Base-by-base conservation (phyloP, 2,888 invertebrate genomes). In the Cordilura impudica region DNA sequence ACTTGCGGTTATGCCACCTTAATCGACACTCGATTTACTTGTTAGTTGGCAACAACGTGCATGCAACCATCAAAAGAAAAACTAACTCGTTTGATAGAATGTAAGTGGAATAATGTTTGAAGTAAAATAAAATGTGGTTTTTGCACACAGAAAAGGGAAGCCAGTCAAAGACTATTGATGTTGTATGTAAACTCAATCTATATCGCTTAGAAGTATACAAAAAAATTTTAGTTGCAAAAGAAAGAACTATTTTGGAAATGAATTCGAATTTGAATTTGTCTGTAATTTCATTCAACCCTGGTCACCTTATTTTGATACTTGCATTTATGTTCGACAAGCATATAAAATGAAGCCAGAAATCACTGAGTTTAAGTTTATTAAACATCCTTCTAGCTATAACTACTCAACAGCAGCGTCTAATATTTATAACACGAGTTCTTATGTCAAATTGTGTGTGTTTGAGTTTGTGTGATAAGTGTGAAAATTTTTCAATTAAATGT, bases 1-100 rank as follows among this genome's bases (percentile, higher is more conserved):
- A 79, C 79, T 79, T 79, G 79, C 79, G 79, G 79, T 79, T 79
- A 79, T 75, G 79, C 71, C 79, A 79, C 79, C 79, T 79, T 79
- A 79, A 79, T 79, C 79, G 79, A 79, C 79, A 79, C 79, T 79
- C 79, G 79, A 75, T 79, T 75, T 79, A 79, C 75, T 79, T 79
- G 75, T 75, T 75, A 54, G 61, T 63, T 79, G 74, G 61, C 71
- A 79, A 66, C 73, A 39, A 54, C 26, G 12, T 26, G 18, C 54
- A 69, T 16, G 31, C 19, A 26, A 26, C 39, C 56, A 67, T 53
- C 16, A 39, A 61, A 19, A 39, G 16, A 21, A 66, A 47, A 61
- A 49, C 35, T 45, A 39, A 39, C 54, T 47, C n/a, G n/a, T 63
- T 47, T 2, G 16, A 35, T 47, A 54, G 56, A 58, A 61, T 61